phyloP scores from a whole-genome alignment of 2,113 vertebrate genomes.

The Craseonycteris thonglongyai region DNA sequence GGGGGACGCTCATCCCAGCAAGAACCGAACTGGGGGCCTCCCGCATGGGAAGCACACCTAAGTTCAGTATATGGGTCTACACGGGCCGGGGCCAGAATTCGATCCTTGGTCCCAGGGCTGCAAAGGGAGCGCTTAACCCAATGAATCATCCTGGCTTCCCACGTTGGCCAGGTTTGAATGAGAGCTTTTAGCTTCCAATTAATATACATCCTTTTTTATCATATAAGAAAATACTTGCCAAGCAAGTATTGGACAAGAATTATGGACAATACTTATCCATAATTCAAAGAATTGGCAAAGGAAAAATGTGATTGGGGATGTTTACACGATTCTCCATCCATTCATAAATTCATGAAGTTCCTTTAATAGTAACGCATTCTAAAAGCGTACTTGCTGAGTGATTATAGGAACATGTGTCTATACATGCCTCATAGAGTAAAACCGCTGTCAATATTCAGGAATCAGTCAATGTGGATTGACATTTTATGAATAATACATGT shows the following conservation, averaged over 20 bases:
- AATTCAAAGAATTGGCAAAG: conserved; percentile 3
- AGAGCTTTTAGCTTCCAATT: conserved; percentile 24
- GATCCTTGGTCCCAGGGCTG: too few relatives aligned
- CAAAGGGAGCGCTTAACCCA: too few relatives aligned
- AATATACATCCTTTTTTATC: conserved; percentile 9
- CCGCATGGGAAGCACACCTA: too few relatives aligned
- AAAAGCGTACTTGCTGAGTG: not conserved
- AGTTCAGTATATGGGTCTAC: too few relatives aligned
- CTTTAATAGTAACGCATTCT: not conserved
- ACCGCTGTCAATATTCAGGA: not conserved
- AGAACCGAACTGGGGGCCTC: too few relatives aligned
- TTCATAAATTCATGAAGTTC: not conserved
- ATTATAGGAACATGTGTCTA: not conserved
- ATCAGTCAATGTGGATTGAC: not conserved
- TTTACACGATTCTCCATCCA: not conserved
- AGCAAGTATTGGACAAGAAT: too few relatives aligned
- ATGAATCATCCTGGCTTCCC: too few relatives aligned
- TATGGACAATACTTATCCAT: not conserved
- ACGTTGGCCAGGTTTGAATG: not conserved
- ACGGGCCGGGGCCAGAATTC: too few relatives aligned
- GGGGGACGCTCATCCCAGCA: too few relatives aligned
- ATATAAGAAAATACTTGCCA: conserved; percentile 23
- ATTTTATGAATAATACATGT: not conserved
- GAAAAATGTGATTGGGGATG: not conserved
- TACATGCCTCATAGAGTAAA: not conserved